Base-by-base conservation (phyloP, 1,140 invertebrate species). In the Drosophila auraria region DNA sequence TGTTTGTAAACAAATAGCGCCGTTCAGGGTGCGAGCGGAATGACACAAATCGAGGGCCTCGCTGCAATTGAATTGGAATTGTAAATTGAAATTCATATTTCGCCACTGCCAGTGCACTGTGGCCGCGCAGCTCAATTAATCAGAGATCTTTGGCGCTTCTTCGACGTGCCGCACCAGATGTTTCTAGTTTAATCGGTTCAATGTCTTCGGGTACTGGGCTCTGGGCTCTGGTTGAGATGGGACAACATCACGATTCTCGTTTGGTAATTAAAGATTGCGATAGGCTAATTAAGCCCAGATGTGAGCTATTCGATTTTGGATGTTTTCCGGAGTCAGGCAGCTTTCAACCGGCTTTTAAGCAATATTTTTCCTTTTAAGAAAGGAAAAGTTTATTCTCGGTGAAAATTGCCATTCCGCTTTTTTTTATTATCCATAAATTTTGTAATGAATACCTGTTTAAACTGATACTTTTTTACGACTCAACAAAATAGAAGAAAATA, bases 171-270 rank as follows among this genome's bases (percentile, higher is more conserved):
- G 45, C 54, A 49, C 54, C 79, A 80, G 58, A 83, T 70, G 72
- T 87, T 79, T 86, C 77, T 56, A 78, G 63, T 78, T 69, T 83
- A 57, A 84, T 84, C 69, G 56, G 63, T 82, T 90, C 86, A 89
- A 89, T 90, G 86, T 82, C 75, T 87, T 12, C 2, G 53, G 66
- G 63, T 77, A 38, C 73, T 54, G 58, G 27, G 14, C 20, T 30
- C 33, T 60, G 50, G 20, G n/a, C 70, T 63, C 56, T 65, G 74
- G 66, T 56, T 80, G 44, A 25, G 62, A 44, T 64, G 42, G 33
- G 23, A 70, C 60, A 77, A 71, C 45, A 56, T 45, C 59, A 79
- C 76, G 58, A 78, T 49, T 42, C 45, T 20, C 12, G 45, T 72
- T 59, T 73, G 57, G 47, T 30, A 58, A 72, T 74, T 73, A 74